phyloP scores from a whole-genome alignment of 2,888 invertebrate genomes.

The Himalopsyche kuldschensis region DNA sequence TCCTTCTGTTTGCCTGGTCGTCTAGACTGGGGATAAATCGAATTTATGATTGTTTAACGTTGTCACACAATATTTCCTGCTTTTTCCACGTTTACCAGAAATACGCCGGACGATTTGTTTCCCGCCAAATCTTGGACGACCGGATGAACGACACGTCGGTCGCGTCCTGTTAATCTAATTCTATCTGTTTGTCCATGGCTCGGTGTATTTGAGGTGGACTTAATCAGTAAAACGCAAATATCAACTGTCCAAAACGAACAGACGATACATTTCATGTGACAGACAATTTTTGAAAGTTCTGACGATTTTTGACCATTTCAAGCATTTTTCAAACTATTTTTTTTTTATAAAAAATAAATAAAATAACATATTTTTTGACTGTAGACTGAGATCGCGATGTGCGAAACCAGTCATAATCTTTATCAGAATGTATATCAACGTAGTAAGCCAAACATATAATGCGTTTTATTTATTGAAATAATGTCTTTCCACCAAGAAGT shows the following conservation, averaged over 20 bases:
- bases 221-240: background rate
- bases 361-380: too few species aligned
- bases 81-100: slow-evolving; percentile 10
- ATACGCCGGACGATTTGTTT: background rate
- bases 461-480: too few species aligned
- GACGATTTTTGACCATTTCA: too few species aligned
- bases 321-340: too few species aligned
- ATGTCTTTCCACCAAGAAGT: too few species aligned
- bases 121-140: slow-evolving; percentile 9
- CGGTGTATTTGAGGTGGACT: background rate
- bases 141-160: slow-evolving; percentile 1
- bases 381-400: too few species aligned
- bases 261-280: background rate
- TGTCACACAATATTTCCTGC: slow-evolving; percentile 21
- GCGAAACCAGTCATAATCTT: too few species aligned
- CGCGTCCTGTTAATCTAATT: background rate
- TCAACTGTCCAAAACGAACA: background rate
- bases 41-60: slow-evolving; percentile 36
- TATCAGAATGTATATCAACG: too few species aligned
- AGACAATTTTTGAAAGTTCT: background rate
- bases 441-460: too few species aligned
- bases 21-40: slow-evolving; percentile 36
- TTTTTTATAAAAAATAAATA: too few species aligned
- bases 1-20: slow-evolving; percentile 26
- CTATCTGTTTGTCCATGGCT: background rate